These are phyloP conservation scores for Scylla paramamosain DNA, from an alignment of 1,140 invertebrate genomes.

Conservation along the genomic window DNA sequence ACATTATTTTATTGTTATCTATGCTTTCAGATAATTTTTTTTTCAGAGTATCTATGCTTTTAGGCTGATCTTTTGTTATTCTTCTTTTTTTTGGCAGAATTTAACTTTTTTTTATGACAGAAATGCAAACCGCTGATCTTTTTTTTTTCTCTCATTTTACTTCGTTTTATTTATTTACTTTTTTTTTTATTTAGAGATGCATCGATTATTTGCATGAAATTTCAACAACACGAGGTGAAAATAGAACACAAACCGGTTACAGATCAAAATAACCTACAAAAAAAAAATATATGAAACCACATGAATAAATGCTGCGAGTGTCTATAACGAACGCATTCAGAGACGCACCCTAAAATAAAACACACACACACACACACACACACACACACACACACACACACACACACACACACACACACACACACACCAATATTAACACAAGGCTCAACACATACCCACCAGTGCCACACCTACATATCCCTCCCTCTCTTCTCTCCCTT, in stretches of 20 bases:
- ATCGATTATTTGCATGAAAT: neutral
- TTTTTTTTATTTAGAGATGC: too few relatives aligned
- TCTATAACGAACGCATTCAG: neutral
- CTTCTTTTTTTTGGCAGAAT: too few relatives aligned
- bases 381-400: neutral
- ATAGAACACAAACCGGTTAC: neutral
- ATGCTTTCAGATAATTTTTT: too few relatives aligned
- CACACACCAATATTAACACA: neutral
- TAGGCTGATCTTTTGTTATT: too few relatives aligned
- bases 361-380: too few relatives aligned
- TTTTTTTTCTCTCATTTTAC: neutral
- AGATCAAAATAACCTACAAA: neutral
- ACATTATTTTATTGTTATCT: too few relatives aligned
- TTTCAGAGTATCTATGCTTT: too few relatives aligned
- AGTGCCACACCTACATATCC: neutral
- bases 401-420: slow-evolving; percentile 11
- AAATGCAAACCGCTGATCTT: too few relatives aligned
- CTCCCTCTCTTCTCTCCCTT: neutral
- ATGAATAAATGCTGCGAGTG: neutral
- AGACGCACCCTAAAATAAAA: too few relatives aligned
- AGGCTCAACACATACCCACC: neutral
- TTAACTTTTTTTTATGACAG: too few relatives aligned
- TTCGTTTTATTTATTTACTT: too few relatives aligned
- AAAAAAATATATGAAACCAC: neutral
- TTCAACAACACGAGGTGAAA: neutral